Evolutionary conservation across 2,113 vertebrate genomes (phyloP).

Genomic region (Caranx ignobilis): DNA sequence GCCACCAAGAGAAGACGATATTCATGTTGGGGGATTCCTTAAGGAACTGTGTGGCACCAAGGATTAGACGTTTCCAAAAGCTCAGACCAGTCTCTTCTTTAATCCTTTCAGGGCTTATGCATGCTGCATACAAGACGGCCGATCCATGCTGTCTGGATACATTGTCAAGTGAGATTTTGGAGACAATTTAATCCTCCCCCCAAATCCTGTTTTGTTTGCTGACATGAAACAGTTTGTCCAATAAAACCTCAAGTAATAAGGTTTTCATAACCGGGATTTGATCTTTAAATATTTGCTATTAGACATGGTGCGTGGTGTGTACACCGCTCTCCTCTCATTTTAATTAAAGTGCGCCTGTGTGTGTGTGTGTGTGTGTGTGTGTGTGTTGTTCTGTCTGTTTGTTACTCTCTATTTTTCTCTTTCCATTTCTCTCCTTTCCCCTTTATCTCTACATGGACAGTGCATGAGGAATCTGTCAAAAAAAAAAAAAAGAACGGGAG

Average conservation of each 20-base stretch:
- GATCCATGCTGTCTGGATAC: slow-evolving; percentile 70
- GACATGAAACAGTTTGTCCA: slow-evolving; percentile 75
- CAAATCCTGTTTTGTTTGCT: slow-evolving; percentile 79
- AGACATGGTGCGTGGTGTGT: slow-evolving; percentile 49
- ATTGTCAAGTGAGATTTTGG: slow-evolving; percentile 73
- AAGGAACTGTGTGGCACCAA: slow-evolving; percentile 46
- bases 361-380: slow-evolving; percentile 12
- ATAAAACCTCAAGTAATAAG: slow-evolving; percentile 70
- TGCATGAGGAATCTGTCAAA: slow-evolving; percentile 21
- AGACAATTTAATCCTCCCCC: slow-evolving; percentile 76
- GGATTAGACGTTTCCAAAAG: slow-evolving; percentile 50
- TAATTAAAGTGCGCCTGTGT: slow-evolving; percentile 62
- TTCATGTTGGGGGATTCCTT: slow-evolving; percentile 47
- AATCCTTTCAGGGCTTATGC: slow-evolving; percentile 71
- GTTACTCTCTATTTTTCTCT: slow-evolving; percentile 25
- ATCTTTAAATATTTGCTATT: slow-evolving; percentile 74
- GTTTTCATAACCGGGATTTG: slow-evolving; percentile 71
- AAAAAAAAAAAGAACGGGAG: background rate
- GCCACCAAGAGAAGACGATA: slow-evolving; percentile 9
- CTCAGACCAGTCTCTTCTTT: slow-evolving; percentile 68
- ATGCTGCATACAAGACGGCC: slow-evolving; percentile 62
- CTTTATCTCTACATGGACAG: slow-evolving; percentile 32
- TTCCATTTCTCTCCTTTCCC: slow-evolving; percentile 2
- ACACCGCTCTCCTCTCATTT: slow-evolving; percentile 48
- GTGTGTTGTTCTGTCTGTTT: slow-evolving; percentile 31